A percentile compares a stretch with the other conserved stretches of the same genome.
Conservation (phyloP, 2,797 vertebrate genomes). For the Rhinichthys osculus region DNA sequence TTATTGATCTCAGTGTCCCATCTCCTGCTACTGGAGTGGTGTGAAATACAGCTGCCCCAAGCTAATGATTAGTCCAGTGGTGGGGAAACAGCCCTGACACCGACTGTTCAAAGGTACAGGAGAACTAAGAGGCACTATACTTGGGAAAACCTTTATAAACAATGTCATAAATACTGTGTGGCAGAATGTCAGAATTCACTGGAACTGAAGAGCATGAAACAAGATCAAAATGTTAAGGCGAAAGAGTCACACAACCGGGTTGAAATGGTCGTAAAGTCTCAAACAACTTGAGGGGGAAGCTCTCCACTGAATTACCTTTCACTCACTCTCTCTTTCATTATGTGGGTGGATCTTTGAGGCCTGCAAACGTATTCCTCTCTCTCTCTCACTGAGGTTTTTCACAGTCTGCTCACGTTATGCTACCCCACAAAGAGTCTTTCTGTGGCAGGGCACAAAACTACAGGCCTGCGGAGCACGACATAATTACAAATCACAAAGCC, state of each 20-base stretch:
- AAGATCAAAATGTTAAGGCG: not conserved
- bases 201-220: not conserved
- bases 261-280: not conserved
- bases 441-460: conserved; percentile 76
- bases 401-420: conserved; percentile 67
- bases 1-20: conserved; percentile 22
- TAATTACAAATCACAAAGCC: conserved; percentile 85
- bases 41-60: conserved; percentile 31
- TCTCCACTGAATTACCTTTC: conserved; percentile 21
- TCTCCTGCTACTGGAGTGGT: conserved; percentile 41
- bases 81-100: conserved; percentile 8
- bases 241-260: not conserved
- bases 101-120: conserved; percentile 42
- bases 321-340: conserved; percentile 57
- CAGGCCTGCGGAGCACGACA: conserved; percentile 78
- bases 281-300: not conserved
- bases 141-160: conserved; percentile 6
- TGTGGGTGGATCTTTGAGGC: conserved; percentile 64
- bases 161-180: not conserved
- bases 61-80: conserved; percentile 52
- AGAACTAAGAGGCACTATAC: not conserved
- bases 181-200: not conserved
- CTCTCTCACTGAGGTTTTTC: conserved; percentile 68
- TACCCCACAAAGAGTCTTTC: conserved; percentile 67
- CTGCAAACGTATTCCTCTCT: conserved; percentile 57